Percentiles rank a stretch among this genome's conserved stretches.
Evolutionary conservation across 2,888 invertebrate genomes (phyloP).

Genomic region (Polyommatus icarus): DNA sequence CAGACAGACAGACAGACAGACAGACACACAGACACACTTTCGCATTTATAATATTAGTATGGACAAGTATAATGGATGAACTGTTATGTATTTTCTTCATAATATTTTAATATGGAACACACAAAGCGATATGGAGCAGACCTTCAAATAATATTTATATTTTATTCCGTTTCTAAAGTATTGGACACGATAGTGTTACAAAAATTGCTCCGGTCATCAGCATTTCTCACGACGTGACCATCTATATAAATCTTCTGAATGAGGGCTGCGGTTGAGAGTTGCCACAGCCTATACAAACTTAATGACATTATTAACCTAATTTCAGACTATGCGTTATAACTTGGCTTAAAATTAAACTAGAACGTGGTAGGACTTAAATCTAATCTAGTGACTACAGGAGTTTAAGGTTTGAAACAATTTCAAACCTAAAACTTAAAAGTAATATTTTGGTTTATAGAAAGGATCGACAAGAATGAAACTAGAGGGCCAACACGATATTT

Average conservation of each 20-base stretch:
- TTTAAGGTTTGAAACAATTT: not conserved
- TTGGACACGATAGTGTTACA: not conserved
- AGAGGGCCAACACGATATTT: not conserved
- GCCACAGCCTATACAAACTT: constrained; percentile 7
- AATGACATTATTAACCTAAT: constrained; percentile 14
- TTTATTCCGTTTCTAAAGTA: not conserved
- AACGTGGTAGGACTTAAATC: not conserved
- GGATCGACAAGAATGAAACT: not conserved
- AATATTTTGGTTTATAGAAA: not conserved
- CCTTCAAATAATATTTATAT: not conserved
- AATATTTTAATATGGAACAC: too few relatives aligned
- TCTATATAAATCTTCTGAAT: constrained; percentile 13
- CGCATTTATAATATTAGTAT: too few relatives aligned
- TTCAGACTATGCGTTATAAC: not conserved
- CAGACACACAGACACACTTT: too few relatives aligned
- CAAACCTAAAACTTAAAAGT: too few relatives aligned
- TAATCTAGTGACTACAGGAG: not conserved
- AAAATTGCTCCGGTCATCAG: not conserved
- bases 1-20: too few relatives aligned
- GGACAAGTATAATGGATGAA: too few relatives aligned
- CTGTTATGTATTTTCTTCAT: too few relatives aligned
- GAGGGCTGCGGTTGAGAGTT: constrained; percentile 3
- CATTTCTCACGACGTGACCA: constrained; percentile 24
- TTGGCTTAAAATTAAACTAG: not conserved
- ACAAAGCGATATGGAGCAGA: too few relatives aligned